Evolutionary conservation across 2,113 vertebrate genomes (phyloP).

Genomic region (Lanius ludovicianus): DNA sequence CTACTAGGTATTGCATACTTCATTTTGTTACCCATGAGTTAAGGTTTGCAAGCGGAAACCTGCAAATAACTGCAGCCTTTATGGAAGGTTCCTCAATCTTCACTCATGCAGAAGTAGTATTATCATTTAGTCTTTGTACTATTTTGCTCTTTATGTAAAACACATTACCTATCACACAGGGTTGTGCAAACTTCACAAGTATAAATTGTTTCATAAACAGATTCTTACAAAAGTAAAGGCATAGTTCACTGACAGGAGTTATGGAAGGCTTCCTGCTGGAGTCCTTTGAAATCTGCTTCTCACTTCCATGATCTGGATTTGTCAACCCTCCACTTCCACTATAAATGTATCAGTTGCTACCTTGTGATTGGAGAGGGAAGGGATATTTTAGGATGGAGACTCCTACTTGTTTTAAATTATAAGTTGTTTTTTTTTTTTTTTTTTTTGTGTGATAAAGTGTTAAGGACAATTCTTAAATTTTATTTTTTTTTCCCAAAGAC

Average conservation of each 20-base stretch:
- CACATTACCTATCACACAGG: not conserved
- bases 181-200: not conserved
- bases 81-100: not conserved
- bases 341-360: not conserved
- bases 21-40: not conserved
- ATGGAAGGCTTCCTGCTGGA: not conserved
- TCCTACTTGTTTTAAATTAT: not conserved
- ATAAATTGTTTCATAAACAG: not conserved
- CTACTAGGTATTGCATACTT: not conserved
- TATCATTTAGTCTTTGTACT: not conserved
- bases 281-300: not conserved
- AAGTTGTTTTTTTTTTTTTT: not conserved
- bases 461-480: not conserved
- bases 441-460: not conserved
- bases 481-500: not conserved
- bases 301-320: not conserved
- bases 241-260: not conserved
- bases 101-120: not conserved
- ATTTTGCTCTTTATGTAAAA: not conserved
- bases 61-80: not conserved
- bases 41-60: not conserved
- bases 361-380: not conserved
- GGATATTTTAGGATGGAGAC: not conserved
- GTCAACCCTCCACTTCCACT: not conserved
- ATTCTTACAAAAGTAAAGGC: not conserved